Conservation (phyloP, 2,113 vertebrate genomes). For the Cacatua alba region DNA sequence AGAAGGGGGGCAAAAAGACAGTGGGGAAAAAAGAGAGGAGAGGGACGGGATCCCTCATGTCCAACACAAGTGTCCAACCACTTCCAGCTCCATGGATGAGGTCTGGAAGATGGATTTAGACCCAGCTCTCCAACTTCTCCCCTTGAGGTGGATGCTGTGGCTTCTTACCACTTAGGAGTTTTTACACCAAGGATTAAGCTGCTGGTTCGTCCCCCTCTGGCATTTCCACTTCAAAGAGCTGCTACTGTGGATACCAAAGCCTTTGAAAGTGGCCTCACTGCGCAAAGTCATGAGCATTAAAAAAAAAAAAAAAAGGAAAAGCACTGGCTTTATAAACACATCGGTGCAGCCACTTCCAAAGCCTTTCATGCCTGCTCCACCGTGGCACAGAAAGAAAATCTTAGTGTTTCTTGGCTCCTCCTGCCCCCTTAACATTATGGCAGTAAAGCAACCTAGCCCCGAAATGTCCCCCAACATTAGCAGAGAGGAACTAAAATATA, state of each 20-base stretch:
- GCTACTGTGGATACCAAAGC: constrained; percentile 12
- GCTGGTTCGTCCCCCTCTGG: neutral
- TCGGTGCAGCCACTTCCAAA: neutral
- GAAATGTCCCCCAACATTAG: neutral
- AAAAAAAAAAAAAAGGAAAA: neutral
- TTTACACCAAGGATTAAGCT: constrained; percentile 19
- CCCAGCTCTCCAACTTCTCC: neutral
- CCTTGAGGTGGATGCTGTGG: neutral
- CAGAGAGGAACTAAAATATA: neutral
- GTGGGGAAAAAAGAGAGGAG: neutral
- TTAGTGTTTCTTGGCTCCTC: neutral
- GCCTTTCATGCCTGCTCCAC: neutral
- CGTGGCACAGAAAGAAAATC: neutral
- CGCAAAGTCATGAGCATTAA: constrained; percentile 3
- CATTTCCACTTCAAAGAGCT: constrained; percentile 20
- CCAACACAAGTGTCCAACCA: neutral
- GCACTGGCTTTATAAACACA: constrained; percentile 3
- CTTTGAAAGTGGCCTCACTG: constrained; percentile 19
- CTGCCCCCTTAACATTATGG: neutral
- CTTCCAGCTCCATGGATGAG: neutral
- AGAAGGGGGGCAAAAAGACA: neutral
- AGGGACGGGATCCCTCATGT: neutral
- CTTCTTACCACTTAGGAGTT: neutral
- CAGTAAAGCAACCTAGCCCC: neutral
- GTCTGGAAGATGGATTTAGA: neutral